Percentiles rank a stretch among this genome's conserved stretches.
phyloP scores from a whole-genome alignment of 2,888 invertebrate species.

The Venustoraphidia nigricollis region DNA sequence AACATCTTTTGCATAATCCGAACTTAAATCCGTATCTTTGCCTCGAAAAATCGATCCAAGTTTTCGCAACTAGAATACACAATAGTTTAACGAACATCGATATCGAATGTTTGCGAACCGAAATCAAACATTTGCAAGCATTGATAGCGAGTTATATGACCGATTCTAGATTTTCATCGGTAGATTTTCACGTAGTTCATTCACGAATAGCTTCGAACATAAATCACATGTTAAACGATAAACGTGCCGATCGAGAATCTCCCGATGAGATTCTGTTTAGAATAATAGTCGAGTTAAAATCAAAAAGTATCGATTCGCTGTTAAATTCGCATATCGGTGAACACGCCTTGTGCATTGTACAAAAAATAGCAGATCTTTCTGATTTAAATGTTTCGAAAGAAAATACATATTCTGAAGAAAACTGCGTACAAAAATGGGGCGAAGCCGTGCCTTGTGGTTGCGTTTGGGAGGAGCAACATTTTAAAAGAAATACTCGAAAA shows the following conservation, averaged over 20 bases:
- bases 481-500: conserved; percentile 34
- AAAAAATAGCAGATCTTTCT: conserved; percentile 1
- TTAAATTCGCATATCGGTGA: not conserved
- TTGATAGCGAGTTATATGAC: conserved; percentile 53
- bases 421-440: conserved; percentile 42
- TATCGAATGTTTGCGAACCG: conserved; percentile 41
- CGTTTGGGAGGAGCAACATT: conserved; percentile 38
- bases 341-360: conserved; percentile 7
- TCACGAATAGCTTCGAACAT: conserved; percentile 47
- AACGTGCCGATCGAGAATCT: conserved; percentile 11
- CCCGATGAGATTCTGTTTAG: not conserved
- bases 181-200: conserved; percentile 49
- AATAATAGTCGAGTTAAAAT: too few relatives aligned
- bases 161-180: conserved; percentile 42
- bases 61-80: conserved; percentile 54
- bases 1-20: conserved; percentile 10
- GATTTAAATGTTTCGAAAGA: conserved; percentile 24
- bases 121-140: conserved; percentile 51
- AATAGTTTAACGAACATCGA: conserved; percentile 41
- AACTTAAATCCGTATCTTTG: conserved; percentile 31
- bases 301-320: too few relatives aligned
- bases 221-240: conserved; percentile 35
- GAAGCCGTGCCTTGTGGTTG: conserved; percentile 42
- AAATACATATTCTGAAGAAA: conserved; percentile 37
- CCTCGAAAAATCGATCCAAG: conserved; percentile 43